phyloP scores from a whole-genome alignment of 2,113 vertebrate genomes.

The Lepus timidus region DNA sequence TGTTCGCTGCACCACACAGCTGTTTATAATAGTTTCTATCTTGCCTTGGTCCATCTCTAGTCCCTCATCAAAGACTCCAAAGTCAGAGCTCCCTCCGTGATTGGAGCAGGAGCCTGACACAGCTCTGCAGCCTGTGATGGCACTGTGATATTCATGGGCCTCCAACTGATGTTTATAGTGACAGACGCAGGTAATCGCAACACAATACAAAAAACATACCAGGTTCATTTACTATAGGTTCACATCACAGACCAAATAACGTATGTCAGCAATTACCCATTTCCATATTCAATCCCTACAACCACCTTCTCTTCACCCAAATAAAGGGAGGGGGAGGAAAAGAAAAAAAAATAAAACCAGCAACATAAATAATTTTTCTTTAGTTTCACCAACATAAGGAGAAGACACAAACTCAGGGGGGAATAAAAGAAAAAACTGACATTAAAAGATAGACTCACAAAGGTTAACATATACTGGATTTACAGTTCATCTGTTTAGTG shows the following conservation, averaged over 20 bases:
- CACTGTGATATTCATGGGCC: not conserved
- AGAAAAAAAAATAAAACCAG: not conserved
- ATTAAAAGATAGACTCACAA: conserved; percentile 70
- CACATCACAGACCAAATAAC: not conserved
- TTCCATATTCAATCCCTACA: not conserved
- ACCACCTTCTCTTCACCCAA: not conserved
- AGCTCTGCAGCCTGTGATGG: not conserved
- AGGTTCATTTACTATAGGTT: not conserved
- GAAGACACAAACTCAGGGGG: conserved; percentile 4
- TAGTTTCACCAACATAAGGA: not conserved
- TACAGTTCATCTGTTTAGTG: conserved; percentile 66
- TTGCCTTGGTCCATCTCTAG: not conserved
- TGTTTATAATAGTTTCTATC: not conserved
- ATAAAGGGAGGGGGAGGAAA: not conserved
- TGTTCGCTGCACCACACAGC: not conserved
- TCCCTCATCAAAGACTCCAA: not conserved
- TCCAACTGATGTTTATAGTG: not conserved
- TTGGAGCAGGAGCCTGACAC: not conserved
- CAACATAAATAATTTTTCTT: conserved; percentile 24
- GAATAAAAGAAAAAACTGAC: conserved; percentile 14
- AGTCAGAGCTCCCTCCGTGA: not conserved
- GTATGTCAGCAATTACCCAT: not conserved
- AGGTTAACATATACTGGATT: conserved; percentile 69
- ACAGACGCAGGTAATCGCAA: not conserved
- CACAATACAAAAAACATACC: not conserved